A percentile compares a stretch with the other conserved stretches of the same genome.
Evolutionary conservation across 2,888 invertebrate species (phyloP).

Genomic region (Halocaridina rubra): DNA sequence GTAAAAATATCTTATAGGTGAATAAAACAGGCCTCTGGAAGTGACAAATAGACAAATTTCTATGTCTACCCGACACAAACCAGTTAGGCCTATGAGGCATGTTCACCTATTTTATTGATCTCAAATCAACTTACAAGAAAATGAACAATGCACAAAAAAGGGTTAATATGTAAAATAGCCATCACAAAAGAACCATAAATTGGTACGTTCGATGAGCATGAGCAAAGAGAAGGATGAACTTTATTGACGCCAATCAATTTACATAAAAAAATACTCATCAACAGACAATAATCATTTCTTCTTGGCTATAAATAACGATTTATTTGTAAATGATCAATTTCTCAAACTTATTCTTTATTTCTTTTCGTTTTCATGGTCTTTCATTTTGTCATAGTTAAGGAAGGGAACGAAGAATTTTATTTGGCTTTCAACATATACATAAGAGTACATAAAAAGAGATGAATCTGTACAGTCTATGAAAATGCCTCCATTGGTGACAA

Average conservation of each 20-base stretch:
- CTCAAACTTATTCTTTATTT: too few species aligned
- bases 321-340: too few species aligned
- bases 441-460: too few species aligned
- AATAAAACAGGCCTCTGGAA: conserved; percentile 53
- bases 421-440: too few species aligned
- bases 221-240: conserved; percentile 44
- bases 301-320: too few species aligned
- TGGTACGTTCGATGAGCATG: conserved; percentile 17
- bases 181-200: conserved; percentile 18
- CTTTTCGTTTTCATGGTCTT: too few species aligned
- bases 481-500: too few species aligned
- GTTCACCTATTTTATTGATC: conserved; percentile 56
- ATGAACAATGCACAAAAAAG: conserved; percentile 28
- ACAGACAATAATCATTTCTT: too few species aligned
- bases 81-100: conserved; percentile 39
- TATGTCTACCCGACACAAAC: conserved; percentile 24
- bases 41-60: conserved; percentile 15
- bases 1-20: conserved; percentile 51
- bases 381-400: too few species aligned
- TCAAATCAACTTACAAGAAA: conserved; percentile 43
- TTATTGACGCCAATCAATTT: conserved; percentile 50
- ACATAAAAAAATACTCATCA: too few species aligned
- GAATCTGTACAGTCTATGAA: too few species aligned
- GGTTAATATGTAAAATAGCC: conserved; percentile 2
- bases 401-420: too few species aligned